These are phyloP conservation scores for Melipona quadrifasciata DNA, from an alignment of 1,140 invertebrate genomes.

Conservation along the genomic window DNA sequence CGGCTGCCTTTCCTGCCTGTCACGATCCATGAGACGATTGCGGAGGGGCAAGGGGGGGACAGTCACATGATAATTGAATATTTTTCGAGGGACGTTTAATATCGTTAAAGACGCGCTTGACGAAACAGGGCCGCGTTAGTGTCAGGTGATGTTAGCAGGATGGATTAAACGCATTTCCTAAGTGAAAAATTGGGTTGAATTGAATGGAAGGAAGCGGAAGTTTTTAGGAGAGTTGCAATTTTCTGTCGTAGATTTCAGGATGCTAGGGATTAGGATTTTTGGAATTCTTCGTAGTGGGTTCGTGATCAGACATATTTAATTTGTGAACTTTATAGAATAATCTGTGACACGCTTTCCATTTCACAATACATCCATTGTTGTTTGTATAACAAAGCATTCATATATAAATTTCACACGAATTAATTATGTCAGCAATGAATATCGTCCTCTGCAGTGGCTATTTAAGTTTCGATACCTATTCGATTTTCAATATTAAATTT, in stretches of 20 bases:
- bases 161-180: background rate
- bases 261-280: background rate
- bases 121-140: background rate
- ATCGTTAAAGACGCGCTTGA: background rate
- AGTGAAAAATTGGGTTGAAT: background rate
- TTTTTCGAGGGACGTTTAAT: background rate
- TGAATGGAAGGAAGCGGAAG: background rate
- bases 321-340: background rate
- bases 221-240: background rate
- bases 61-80: constrained; percentile 16
- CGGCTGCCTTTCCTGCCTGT: background rate
- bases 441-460: background rate
- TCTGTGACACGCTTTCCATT: no score
- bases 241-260: background rate
- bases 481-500: background rate
- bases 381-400: background rate
- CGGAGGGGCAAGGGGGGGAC: no score
- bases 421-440: background rate
- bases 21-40: background rate
- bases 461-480: background rate
- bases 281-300: background rate
- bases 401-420: background rate
- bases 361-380: no score
- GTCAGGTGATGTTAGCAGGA: background rate
- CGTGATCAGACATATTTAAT: background rate